Conservation (phyloP, 2,113 vertebrate species). For the Eulemur macaco region DNA sequence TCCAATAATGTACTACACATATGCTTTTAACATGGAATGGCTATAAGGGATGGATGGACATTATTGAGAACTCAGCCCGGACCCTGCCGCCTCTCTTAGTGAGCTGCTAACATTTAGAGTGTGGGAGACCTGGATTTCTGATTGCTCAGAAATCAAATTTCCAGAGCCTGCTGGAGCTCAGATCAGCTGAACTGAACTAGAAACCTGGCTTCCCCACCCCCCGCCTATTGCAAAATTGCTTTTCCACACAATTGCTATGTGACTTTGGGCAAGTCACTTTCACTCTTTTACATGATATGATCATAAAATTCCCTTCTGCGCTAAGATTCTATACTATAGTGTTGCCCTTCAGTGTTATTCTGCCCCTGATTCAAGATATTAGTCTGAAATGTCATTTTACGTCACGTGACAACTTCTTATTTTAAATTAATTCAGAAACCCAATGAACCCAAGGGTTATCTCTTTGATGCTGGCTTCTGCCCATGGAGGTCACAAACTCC, state of each 20-base stretch:
- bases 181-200: background rate
- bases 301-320: background rate
- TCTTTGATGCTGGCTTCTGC: background rate
- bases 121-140: background rate
- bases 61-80: background rate
- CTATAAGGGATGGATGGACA: background rate
- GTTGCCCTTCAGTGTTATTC: no score
- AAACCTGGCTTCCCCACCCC: background rate
- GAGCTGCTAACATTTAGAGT: background rate
- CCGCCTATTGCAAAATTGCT: background rate
- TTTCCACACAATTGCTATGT: background rate
- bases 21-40: constrained; percentile 10
- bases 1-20: background rate
- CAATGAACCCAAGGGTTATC: background rate
- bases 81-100: background rate
- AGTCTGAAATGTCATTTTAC: background rate
- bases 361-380: background rate
- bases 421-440: background rate
- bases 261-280: background rate
- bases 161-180: background rate
- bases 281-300: background rate
- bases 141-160: background rate
- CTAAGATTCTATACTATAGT: fast-evolving
- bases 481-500: background rate
- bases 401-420: background rate